Evolutionary conservation across 2,888 invertebrate genomes (phyloP).

Genomic region (Scrobipalpa costella): DNA sequence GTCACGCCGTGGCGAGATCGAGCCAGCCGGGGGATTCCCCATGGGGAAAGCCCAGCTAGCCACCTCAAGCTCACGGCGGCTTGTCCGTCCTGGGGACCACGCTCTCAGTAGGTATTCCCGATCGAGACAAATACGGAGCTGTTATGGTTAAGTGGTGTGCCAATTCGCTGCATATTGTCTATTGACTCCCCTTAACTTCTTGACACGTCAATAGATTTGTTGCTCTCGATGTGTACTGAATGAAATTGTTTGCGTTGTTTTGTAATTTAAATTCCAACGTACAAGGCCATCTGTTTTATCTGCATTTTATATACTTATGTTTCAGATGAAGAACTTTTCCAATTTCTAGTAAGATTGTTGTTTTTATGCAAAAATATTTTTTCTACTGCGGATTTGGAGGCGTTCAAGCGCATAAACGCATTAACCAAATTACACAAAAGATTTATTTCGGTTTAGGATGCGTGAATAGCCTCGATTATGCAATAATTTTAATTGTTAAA

Average conservation of each 20-base stretch:
- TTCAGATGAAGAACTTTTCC: too few species aligned
- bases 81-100: too few species aligned
- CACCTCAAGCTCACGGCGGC: too few species aligned
- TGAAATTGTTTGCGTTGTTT: constrained; percentile 7
- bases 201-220: constrained; percentile 34
- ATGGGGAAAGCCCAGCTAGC: too few species aligned
- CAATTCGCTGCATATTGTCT: constrained; percentile 51
- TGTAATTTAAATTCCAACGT: neutral
- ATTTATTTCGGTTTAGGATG: constrained; percentile 15
- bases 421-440: too few species aligned
- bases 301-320: too few species aligned
- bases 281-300: neutral
- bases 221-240: constrained; percentile 28
- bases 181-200: constrained; percentile 40
- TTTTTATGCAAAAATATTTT: too few species aligned
- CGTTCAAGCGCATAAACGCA: too few species aligned
- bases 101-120: neutral
- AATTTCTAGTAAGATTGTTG: too few species aligned
- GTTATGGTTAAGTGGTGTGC: constrained; percentile 47
- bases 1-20: too few species aligned
- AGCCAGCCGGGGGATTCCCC: too few species aligned
- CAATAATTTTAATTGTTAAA: constrained; percentile 42
- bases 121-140: constrained; percentile 15
- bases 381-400: neutral
- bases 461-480: constrained; percentile 45